Base-by-base conservation (phyloP, 2,113 vertebrate genomes). In the Salminus brasiliensis region DNA sequence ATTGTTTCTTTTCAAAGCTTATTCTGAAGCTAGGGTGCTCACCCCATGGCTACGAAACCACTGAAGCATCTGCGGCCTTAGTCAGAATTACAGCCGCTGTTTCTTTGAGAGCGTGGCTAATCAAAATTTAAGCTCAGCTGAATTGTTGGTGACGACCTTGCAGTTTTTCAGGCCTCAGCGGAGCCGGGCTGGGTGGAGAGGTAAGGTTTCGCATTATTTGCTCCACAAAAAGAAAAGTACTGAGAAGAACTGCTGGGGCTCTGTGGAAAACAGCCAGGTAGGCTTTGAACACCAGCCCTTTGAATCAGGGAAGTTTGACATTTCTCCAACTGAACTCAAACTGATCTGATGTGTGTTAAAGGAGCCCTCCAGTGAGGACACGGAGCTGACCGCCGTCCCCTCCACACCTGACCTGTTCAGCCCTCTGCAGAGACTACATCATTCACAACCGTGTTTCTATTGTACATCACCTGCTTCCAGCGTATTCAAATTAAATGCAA, bases 111-210 rank as follows among this genome's bases (percentile, higher is more conserved):
- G 55, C 3, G 12, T 21, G 34, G n/a, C 49, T 57, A 43, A 43
- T 77, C 65, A 69, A 16, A 77, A 43, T 30, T 27, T 41, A 49
- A 68, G 32, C 62, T 66, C 73, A 5, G 60, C n/a, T 66, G 74
- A 16, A 21, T 5, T 29, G 47, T 5, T 43, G 47, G n/a, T 16
- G 32, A 21, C 36, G 23, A 75, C 74, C 57, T 62, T 52, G 9
- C 41, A 76, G 67, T 8, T 59, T 32, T 59, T 55, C 43, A 47
- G 39, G 67, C 45, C 27, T 71, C 57, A 32, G 65, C 29, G 66
- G 39, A 74, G 55, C 30, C 39, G 13, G 29, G 29, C 36, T 16
- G 39, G n/a, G 23, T 12, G 27, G 34, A 21, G 18, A 16, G 57
- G 59, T 30, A 2, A 45, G 12, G 65, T 53, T 12, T 4, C 32